Conservation (phyloP, 2,113 vertebrate genomes). For the Trachemys scripta region DNA sequence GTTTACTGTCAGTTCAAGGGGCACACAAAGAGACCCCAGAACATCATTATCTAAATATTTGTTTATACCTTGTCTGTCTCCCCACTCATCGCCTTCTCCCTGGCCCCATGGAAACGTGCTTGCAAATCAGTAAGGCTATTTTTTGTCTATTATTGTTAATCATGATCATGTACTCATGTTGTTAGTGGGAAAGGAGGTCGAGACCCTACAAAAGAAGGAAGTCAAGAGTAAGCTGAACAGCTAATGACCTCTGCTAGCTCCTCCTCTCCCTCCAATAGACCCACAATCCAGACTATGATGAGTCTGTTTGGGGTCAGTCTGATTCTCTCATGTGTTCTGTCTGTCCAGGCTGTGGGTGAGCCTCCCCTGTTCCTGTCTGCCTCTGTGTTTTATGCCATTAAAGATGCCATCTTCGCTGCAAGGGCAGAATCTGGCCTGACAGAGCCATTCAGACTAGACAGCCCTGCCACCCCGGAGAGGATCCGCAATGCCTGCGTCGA, state of each 20-base stretch:
- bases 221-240: neutral
- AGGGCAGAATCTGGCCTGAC: conserved; percentile 80
- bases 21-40: neutral
- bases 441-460: conserved; percentile 88
- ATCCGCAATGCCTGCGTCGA: conserved; percentile 93
- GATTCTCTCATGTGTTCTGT: conserved; percentile 16
- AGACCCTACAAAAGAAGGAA: neutral
- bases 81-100: neutral
- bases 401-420: conserved; percentile 86
- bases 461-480: conserved; percentile 93
- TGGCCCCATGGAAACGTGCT: neutral
- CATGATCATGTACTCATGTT: neutral
- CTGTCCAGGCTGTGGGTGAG: conserved; percentile 90
- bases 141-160: neutral
- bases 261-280: neutral
- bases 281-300: neutral
- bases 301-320: neutral
- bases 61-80: neutral
- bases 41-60: neutral
- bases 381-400: conserved; percentile 95
- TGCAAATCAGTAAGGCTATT: neutral
- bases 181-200: neutral
- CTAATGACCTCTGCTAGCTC: neutral
- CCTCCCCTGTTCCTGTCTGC: conserved; percentile 95
- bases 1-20: neutral